Percentiles rank a stretch among this genome's conserved stretches.
These are phyloP conservation scores for Microctonus hyperodae DNA, from an alignment of 2,888 invertebrate species.

Conservation along the genomic window DNA sequence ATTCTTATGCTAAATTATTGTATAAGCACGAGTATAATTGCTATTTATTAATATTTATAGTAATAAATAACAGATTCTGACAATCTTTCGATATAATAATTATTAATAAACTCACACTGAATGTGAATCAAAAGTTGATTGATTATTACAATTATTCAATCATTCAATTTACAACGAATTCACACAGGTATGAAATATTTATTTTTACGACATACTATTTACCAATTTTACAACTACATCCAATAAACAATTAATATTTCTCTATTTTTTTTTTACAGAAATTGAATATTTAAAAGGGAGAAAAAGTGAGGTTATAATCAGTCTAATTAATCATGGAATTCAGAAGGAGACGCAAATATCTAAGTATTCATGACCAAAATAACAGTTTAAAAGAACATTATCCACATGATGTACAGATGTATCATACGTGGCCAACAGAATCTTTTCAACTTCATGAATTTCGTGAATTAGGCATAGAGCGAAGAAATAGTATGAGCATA, in stretches of 20 bases:
- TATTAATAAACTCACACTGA: neutral
- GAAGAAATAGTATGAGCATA: slow-evolving; percentile 69
- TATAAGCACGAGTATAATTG: neutral
- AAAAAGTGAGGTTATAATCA: neutral
- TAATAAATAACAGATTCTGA: no score
- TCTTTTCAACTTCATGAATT: slow-evolving; percentile 83
- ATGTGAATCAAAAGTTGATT: neutral
- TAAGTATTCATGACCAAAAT: slow-evolving; percentile 39
- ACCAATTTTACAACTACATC: neutral
- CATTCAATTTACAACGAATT: neutral
- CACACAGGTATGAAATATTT: neutral
- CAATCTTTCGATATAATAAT: neutral
- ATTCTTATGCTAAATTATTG: neutral
- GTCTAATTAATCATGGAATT: slow-evolving; percentile 5
- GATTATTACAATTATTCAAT: neutral
- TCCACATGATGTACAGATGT: slow-evolving; percentile 78
- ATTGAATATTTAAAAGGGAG: neutral
- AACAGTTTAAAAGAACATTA: slow-evolving; percentile 59
- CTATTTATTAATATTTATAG: neutral
- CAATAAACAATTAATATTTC: neutral
- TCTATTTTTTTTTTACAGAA: neutral
- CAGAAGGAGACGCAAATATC: slow-evolving; percentile 42
- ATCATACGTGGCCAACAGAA: slow-evolving; percentile 76
- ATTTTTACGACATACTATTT: neutral
- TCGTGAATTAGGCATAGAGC: slow-evolving; percentile 85